Evolutionary conservation across 1,140 invertebrate genomes (phyloP).

Genomic region (Atta colombica): DNA sequence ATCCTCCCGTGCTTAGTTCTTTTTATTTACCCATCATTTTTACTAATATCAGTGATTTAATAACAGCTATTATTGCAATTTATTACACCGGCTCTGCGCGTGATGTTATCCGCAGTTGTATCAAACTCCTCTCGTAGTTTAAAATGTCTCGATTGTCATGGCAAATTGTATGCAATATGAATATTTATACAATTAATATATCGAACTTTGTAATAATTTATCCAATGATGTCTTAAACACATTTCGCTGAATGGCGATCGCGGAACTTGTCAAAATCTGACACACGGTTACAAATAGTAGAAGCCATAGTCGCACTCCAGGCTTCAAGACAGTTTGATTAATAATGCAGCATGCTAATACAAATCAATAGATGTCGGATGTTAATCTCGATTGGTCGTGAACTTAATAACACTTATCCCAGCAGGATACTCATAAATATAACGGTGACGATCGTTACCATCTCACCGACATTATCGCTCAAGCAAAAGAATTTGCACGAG

Average conservation of each 20-base stretch:
- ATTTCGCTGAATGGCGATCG: constrained; percentile 24
- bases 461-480: constrained; percentile 21
- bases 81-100: constrained; percentile 9
- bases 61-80: constrained; percentile 24
- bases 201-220: constrained; percentile 6
- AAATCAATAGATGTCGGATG: constrained; percentile 51
- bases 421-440: constrained; percentile 10
- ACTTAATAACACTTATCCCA: constrained; percentile 32
- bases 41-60: constrained; percentile 20
- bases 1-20: constrained; percentile 4
- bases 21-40: constrained; percentile 21
- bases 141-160: neutral
- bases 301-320: neutral
- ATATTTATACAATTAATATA: constrained; percentile 2
- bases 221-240: constrained; percentile 46
- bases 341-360: constrained; percentile 37
- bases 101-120: constrained; percentile 10
- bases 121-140: neutral
- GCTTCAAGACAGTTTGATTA: constrained; percentile 26
- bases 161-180: neutral
- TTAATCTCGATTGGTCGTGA: constrained; percentile 30
- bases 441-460: constrained; percentile 53
- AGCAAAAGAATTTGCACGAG: neutral
- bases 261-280: constrained; percentile 35
- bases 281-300: constrained; percentile 31